Base-by-base conservation (phyloP, 2,888 invertebrate genomes). In the Lasioglossum villosulum region DNA sequence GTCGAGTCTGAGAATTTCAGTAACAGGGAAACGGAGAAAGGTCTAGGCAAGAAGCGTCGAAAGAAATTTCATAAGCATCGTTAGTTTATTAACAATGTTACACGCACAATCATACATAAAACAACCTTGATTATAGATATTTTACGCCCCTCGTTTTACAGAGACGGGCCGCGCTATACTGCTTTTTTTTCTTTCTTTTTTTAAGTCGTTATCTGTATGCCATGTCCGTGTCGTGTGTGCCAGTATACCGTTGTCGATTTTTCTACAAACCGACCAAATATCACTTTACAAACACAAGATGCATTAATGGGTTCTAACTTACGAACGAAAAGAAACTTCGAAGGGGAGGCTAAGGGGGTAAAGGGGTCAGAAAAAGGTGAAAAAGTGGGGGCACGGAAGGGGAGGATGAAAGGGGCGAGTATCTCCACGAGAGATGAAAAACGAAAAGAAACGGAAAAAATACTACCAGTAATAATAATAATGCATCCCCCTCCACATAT, bases 21-120 rank as follows among this genome's bases (percentile, higher is more conserved):
- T 0, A 52, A 52, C 5, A 2, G 59, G n/a, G 14, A 4, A 4
- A 14, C 10, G 4, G 30, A 30, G 34, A 39, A 30, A 42, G 34
- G 63, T 16, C 39, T 27, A 75, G 75, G 68, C 70, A 80, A 72
- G 75, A 56, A 74, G 56, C n/a, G n/a, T 23, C 48, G 68, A 78
- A 83, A 27, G 71, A 37, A 75, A 79, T 92, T 92, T 93, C 94
- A 94, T 95, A 94, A 94, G 94, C 94, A 94, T 94, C 94, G 92
- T 92, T 92, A 93, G 89, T 95, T 95, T 95, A 94, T 94, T 95
- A 94, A 94, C 93, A 94, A 91, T 94, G 91, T 94, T 94, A 93
- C 94, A 94, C 94, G 94, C 94, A 94, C 94, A 94, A 92, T 94
- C 94, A 94, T 94, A 94, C 94, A 94, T 93, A 93, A 92, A 94